Evolutionary conservation across 37 sponge, comb jelly and placozoan species (phyloP).

Genomic region (Geodia barretti): DNA sequence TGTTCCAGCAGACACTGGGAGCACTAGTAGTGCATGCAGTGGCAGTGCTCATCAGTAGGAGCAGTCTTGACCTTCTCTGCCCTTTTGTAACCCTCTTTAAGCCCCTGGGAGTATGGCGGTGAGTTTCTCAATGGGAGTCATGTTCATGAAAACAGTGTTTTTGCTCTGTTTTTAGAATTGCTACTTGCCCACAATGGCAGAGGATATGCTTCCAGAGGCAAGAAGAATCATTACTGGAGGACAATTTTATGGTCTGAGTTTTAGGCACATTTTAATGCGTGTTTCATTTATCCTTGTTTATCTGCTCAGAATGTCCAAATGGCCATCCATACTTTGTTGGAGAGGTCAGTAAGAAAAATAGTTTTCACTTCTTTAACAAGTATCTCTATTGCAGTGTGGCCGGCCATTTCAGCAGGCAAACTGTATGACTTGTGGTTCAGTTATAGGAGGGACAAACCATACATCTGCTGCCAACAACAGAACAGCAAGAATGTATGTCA

Average conservation of each 20-base stretch:
- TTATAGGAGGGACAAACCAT: constrained; percentile 58
- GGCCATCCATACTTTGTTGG: constrained; percentile 78
- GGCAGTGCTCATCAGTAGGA: constrained; percentile 22
- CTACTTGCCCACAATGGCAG: constrained; percentile 72
- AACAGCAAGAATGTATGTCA: constrained; percentile 42
- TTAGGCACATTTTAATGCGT: background rate
- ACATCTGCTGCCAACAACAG: constrained; percentile 16
- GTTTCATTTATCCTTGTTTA: background rate
- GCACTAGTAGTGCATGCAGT: constrained; percentile 54
- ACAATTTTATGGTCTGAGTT: constrained; percentile 47
- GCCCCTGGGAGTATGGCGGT: constrained; percentile 43
- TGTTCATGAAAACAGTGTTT: background rate
- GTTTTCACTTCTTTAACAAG: background rate
- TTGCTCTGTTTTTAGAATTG: constrained; percentile 23
- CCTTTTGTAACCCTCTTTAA: constrained; percentile 54
- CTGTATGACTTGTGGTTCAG: constrained; percentile 41
- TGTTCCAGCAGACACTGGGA: constrained; percentile 9
- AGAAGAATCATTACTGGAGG: constrained; percentile 38
- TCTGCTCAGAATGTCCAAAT: constrained; percentile 53
- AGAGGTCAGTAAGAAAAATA: constrained; percentile 39
- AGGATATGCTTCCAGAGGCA: constrained; percentile 55
- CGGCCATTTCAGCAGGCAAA: constrained; percentile 19
- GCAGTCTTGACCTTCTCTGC: constrained; percentile 11
- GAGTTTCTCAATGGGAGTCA: background rate
- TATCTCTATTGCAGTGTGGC: constrained; percentile 44